phyloP scores from a whole-genome alignment of 2,797 vertebrate species.

The Takifugu ocellatus region DNA sequence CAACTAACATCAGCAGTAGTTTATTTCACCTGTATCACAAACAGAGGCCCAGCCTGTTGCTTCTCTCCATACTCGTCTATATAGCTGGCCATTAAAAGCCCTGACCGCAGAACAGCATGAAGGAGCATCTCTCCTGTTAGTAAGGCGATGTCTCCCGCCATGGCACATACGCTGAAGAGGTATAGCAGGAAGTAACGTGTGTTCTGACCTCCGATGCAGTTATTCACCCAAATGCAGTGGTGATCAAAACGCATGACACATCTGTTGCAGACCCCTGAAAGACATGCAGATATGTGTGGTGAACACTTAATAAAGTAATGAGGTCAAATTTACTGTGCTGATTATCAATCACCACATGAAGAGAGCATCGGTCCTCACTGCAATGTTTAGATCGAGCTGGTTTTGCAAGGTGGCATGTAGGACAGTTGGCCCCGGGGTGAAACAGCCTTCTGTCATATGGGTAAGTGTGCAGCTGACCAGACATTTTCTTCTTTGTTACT shows the following conservation, averaged over 20 bases:
- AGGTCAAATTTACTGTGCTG: not conserved
- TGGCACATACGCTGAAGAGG: constrained; percentile 79
- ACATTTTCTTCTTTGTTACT: constrained; percentile 80
- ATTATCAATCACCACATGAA: not conserved
- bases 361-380: constrained; percentile 71
- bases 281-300: constrained; percentile 3
- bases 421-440: constrained; percentile 75
- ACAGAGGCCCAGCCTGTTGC: constrained; percentile 68
- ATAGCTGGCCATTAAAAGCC: constrained; percentile 76
- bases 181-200: constrained; percentile 85
- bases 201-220: constrained; percentile 90
- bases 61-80: constrained; percentile 77
- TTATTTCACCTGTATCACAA: constrained; percentile 83
- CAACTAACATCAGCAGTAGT: not conserved
- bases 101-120: constrained; percentile 74
- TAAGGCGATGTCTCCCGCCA: constrained; percentile 68
- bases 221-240: constrained; percentile 97
- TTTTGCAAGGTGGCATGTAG: constrained; percentile 83
- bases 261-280: constrained; percentile 81
- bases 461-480: constrained; percentile 75
- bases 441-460: constrained; percentile 84
- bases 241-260: constrained; percentile 96
- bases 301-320: not conserved
- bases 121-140: constrained; percentile 78
- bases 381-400: constrained; percentile 96